These are phyloP conservation scores for Hippocampus zosterae DNA, from an alignment of 2,113 vertebrate species.

Conservation along the genomic window DNA sequence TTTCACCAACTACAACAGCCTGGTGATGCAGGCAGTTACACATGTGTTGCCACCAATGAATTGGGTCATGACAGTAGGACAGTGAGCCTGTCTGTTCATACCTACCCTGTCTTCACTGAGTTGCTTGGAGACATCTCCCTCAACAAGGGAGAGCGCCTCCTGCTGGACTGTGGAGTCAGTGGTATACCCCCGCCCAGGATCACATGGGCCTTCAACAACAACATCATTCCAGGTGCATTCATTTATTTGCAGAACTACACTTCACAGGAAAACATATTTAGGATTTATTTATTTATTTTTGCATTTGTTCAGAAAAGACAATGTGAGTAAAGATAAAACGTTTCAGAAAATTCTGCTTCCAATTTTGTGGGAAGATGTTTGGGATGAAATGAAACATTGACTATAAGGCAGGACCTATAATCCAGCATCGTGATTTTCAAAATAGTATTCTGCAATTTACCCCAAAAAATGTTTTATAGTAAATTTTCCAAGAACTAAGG, in stretches of 20 bases:
- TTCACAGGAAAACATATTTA: neutral
- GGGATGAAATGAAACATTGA: too few relatives aligned
- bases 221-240: constrained; percentile 82
- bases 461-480: too few relatives aligned
- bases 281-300: too few relatives aligned
- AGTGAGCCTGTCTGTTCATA: constrained; percentile 73
- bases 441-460: too few relatives aligned
- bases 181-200: constrained; percentile 85
- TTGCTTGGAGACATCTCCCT: constrained; percentile 82
- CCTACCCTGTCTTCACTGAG: constrained; percentile 84
- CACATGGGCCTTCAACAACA: constrained; percentile 92
- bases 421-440: too few relatives aligned
- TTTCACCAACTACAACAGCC: constrained; percentile 62
- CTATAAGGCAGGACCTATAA: too few relatives aligned
- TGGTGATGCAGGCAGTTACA: constrained; percentile 85
- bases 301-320: too few relatives aligned
- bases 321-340: too few relatives aligned
- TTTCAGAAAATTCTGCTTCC: too few relatives aligned
- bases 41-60: constrained; percentile 81
- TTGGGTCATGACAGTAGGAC: constrained; percentile 81
- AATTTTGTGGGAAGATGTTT: too few relatives aligned
- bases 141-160: constrained; percentile 87
- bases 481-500: too few relatives aligned
- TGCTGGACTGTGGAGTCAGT: constrained; percentile 78
- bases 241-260: neutral